Evolutionary conservation across 2,113 vertebrate genomes (phyloP), one percentile per base, ranked within the genome.

Genomic region (Nesogale talazaci): DNA sequence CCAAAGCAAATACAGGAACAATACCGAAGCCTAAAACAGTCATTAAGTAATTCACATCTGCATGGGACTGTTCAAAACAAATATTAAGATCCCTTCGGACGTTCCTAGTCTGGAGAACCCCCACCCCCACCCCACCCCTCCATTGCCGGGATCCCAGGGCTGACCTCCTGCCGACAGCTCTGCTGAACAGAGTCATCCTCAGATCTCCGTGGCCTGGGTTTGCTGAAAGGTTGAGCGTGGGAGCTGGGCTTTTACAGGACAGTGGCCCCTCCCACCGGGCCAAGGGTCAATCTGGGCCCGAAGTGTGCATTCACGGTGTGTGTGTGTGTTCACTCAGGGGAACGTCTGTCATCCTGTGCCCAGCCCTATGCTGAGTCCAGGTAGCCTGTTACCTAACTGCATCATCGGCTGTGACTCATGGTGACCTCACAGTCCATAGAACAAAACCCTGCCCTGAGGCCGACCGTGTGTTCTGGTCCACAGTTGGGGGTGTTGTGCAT

Each of bases 11-110:
- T 34, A 61, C 80, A 75, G 93, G 79, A 94, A 86, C 1, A 57
- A 70, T 88, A 80, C 75, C 0, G 22, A 25, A 75, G 88, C 92
- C 94, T 92, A 90, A n/a, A 79, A 22, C 2, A 31, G 94, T 92
- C 75, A 79, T 92, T 96, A 97, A 97, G 94, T 61, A 91, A 97
- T 95, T 96, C 90, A 59, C 1, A 0, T 92, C 94, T 92, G 34
- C 80, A n/a, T 57, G 84, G 88, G 90, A 93, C 94, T 94, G 78
- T 89, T 95, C 94, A 89, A 94, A 95, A 94, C 94, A 96, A 97
- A 94, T 75, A 88, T 59, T 75, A 92, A 93, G 81, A 84, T 75
- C 76, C 46, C 70, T 76, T 84, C 61, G 95, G 96, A 95, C 69
- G 34, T 84, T 86, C 85, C 87, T 76, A 82, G 57, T 72, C 75